Percentiles rank a stretch among this genome's conserved stretches.
These are phyloP conservation scores for Xestia sexstrigata DNA, from an alignment of 2,888 invertebrate genomes.

Conservation along the genomic window DNA sequence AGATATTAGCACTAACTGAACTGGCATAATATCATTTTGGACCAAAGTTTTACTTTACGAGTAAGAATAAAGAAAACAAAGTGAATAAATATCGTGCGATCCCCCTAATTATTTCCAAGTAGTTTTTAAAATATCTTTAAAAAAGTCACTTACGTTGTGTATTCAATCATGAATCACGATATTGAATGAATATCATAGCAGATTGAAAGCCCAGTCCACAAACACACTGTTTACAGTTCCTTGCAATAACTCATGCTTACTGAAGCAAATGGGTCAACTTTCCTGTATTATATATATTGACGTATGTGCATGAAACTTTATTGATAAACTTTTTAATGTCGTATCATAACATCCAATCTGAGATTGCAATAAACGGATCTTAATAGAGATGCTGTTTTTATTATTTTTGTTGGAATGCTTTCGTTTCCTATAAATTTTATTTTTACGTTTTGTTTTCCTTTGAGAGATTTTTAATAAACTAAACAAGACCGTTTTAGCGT, in stretches of 20 bases:
- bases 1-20: no score
- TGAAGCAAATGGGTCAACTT: conserved; percentile 29
- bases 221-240: background rate
- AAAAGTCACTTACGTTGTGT: no score
- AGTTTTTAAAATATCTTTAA: no score
- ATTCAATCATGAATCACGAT: no score
- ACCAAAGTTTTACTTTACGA: no score
- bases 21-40: no score
- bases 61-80: no score
- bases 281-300: background rate
- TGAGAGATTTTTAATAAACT: background rate
- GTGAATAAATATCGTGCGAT: no score
- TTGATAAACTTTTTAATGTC: conserved; percentile 49
- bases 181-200: background rate
- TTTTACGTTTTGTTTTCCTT: background rate
- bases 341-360: conserved; percentile 17
- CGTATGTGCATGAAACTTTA: conserved; percentile 40
- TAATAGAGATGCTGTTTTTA: background rate
- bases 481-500: background rate
- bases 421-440: conserved; percentile 8
- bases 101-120: no score
- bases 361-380: no score
- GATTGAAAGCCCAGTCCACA: background rate
- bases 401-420: background rate
- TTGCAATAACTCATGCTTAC: conserved; percentile 43